Evolutionary conservation across 2,888 invertebrate genomes (phyloP).

Genomic region (Oxytorus armatus): DNA sequence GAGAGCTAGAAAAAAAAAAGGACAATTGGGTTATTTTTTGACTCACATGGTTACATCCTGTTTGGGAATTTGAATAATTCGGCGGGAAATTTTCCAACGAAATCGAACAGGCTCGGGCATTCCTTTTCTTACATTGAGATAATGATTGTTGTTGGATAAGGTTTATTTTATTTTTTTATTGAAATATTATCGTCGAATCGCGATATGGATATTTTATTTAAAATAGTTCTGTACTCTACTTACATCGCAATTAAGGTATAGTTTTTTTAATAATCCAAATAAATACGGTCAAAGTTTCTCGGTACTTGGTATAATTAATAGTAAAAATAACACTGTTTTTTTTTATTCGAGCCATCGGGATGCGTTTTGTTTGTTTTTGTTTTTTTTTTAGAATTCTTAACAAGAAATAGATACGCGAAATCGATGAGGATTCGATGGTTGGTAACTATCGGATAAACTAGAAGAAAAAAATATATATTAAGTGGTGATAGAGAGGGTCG

Average conservation of each 20-base stretch:
- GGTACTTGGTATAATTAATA: constrained; percentile 4
- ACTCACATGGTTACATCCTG: constrained; percentile 6
- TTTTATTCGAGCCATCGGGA: not conserved
- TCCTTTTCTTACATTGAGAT: not conserved
- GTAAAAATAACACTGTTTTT: constrained; percentile 36
- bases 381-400: constrained; percentile 7
- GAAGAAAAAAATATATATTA: constrained; percentile 3
- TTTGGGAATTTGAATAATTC: constrained; percentile 17
- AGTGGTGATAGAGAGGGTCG: not conserved
- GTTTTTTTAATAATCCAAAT: constrained; percentile 36
- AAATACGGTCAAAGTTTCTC: constrained; percentile 45
- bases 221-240: constrained; percentile 66
- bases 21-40: constrained; percentile 16
- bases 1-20: constrained; percentile 27
- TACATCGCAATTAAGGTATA: constrained; percentile 56
- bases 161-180: constrained; percentile 58
- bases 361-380: not conserved
- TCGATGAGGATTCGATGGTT: constrained; percentile 36
- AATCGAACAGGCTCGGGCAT: not conserved
- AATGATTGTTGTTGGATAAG: constrained; percentile 13
- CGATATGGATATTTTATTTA: constrained; percentile 69
- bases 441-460: constrained; percentile 57
- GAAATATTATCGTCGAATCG: constrained; percentile 52
- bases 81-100: not conserved
- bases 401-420: constrained; percentile 52